phyloP scores from a whole-genome alignment of 2,888 invertebrate species.

The Lysandra coridon region DNA sequence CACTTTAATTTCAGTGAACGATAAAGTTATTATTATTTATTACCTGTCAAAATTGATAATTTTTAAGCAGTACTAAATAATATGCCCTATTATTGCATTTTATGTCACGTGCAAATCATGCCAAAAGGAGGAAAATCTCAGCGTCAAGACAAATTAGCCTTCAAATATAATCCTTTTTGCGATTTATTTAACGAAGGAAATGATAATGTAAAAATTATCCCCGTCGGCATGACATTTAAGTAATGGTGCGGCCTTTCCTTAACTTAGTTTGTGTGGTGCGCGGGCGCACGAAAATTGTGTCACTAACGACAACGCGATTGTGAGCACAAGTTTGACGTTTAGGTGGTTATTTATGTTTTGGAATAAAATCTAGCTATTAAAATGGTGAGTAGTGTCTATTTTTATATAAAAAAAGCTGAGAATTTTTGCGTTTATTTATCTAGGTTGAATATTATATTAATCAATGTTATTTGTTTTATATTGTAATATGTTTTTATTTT shows the following conservation, averaged over 20 bases:
- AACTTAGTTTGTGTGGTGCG: slow-evolving; percentile 55
- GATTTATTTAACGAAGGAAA: slow-evolving; percentile 17
- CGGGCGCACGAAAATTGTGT: slow-evolving; percentile 45
- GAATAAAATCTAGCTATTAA: not conserved
- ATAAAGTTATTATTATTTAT: too few species aligned
- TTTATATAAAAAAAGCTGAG: not conserved
- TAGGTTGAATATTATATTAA: not conserved
- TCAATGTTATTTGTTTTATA: too few species aligned
- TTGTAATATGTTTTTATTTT: not conserved
- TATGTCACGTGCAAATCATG: not conserved
- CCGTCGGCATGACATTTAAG: slow-evolving; percentile 32
- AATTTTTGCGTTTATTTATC: not conserved
- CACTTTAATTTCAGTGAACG: too few species aligned
- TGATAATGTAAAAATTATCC: slow-evolving; percentile 15
- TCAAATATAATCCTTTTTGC: not conserved
- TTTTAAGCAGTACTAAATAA: too few species aligned
- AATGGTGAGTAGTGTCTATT: not conserved
- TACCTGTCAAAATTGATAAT: too few species aligned
- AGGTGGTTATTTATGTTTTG: not conserved
- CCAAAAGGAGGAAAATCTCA: slow-evolving; percentile 1
- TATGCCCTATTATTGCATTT: not conserved
- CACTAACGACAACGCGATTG: slow-evolving; percentile 29
- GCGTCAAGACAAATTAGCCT: slow-evolving; percentile 8
- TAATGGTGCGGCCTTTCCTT: slow-evolving; percentile 49
- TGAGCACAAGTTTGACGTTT: slow-evolving; percentile 12